Conservation (phyloP, 2,888 invertebrate genomes). For the Dasysyrphus albostriatus region DNA sequence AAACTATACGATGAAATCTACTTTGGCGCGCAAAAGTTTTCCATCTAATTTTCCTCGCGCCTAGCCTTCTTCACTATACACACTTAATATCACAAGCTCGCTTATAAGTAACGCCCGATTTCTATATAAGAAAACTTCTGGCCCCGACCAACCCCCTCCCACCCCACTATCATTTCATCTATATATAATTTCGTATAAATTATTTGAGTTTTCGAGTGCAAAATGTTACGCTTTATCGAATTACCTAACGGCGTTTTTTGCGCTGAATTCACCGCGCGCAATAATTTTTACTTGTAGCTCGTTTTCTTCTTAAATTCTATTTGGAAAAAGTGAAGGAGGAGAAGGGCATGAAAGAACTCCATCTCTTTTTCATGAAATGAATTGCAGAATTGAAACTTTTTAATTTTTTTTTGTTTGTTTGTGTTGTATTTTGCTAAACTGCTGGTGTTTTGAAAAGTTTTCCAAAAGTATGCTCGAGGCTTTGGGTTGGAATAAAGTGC, state of each 20-base stretch:
- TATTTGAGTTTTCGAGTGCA: conserved; percentile 79
- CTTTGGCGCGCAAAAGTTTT: conserved; percentile 71
- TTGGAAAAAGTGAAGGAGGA: background rate
- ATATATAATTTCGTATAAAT: conserved; percentile 62
- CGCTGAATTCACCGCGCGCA: conserved; percentile 69
- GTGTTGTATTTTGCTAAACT: conserved; percentile 20
- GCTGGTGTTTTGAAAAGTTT: conserved; percentile 63
- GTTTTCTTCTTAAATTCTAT: conserved; percentile 23
- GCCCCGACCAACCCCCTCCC: too few species aligned
- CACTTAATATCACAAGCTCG: background rate
- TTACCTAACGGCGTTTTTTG: conserved; percentile 80
- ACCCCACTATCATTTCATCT: background rate
- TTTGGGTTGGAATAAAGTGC: conserved; percentile 52
- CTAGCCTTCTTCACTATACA: background rate
- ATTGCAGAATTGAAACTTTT: conserved; percentile 21
- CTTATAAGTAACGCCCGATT: conserved; percentile 10
- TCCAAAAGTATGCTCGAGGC: conserved; percentile 48
- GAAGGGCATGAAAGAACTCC: background rate
- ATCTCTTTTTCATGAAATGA: background rate
- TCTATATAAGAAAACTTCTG: background rate
- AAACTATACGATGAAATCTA: conserved; percentile 69
- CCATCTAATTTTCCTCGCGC: conserved; percentile 44
- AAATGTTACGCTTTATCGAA: conserved; percentile 83
- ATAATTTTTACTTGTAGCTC: conserved; percentile 73
- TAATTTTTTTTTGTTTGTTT: conserved; percentile 3